These are phyloP conservation scores for Percina caprodes DNA, from an alignment of 2,113 vertebrate species.

Conservation along the genomic window DNA sequence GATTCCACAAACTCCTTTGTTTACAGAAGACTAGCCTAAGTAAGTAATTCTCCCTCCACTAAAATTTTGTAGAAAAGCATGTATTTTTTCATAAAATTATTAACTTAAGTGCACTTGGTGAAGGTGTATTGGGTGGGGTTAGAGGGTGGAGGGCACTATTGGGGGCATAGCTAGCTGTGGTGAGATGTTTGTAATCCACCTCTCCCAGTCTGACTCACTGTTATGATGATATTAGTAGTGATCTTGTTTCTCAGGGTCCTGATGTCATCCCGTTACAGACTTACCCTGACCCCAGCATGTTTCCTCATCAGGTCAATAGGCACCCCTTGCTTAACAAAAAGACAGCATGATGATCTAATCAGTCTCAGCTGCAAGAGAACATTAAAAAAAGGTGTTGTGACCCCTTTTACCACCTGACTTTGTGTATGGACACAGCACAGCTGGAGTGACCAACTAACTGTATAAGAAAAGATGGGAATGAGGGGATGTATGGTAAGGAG, in stretches of 20 bases:
- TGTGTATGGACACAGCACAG: constrained; percentile 56
- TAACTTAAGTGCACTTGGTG: constrained; percentile 25
- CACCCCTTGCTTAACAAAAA: constrained; percentile 39
- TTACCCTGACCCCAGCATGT: background rate
- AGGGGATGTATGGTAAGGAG: background rate
- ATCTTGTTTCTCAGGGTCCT: constrained; percentile 33
- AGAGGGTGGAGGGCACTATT: background rate
- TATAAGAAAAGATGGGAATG: constrained; percentile 11
- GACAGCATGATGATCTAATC: constrained; percentile 65
- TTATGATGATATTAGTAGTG: constrained; percentile 22
- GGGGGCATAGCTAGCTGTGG: background rate
- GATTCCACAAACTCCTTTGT: constrained; percentile 68
- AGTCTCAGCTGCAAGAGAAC: constrained; percentile 63
- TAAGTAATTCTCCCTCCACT: constrained; percentile 50
- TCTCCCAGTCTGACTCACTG: constrained; percentile 26
- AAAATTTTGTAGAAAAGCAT: constrained; percentile 18
- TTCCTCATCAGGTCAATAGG: constrained; percentile 23
- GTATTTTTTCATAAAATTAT: constrained; percentile 49
- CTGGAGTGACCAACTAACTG: constrained; percentile 48
- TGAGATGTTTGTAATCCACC: constrained; percentile 1
- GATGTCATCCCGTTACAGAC: constrained; percentile 47
- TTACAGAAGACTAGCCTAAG: constrained; percentile 56
- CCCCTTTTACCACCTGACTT: constrained; percentile 49
- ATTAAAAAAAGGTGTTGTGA: constrained; percentile 34
- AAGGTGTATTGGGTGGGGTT: background rate